These are phyloP conservation scores for Halocynthia aurantium DNA, from an alignment of 23 tunicate genomes.

Conservation along the genomic window DNA sequence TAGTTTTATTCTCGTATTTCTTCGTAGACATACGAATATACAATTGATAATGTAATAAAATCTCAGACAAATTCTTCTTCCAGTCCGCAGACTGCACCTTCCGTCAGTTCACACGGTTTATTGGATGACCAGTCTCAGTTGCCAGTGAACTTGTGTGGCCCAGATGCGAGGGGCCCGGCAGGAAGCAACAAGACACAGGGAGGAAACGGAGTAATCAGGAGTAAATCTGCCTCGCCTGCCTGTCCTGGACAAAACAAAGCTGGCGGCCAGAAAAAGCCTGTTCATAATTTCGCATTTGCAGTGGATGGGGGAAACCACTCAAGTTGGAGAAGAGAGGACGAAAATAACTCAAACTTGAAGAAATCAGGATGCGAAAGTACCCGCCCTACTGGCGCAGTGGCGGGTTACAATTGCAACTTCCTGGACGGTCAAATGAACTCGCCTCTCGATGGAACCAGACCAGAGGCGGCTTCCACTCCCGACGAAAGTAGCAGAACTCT, in stretches of 20 bases:
- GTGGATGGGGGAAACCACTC: neutral
- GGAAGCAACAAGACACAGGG: neutral
- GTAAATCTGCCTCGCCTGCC: slow-evolving; percentile 6
- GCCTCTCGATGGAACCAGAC: neutral
- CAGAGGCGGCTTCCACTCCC: slow-evolving; percentile 2
- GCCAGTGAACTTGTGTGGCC: neutral
- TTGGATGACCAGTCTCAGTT: neutral
- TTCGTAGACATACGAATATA: neutral
- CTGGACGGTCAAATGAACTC: neutral
- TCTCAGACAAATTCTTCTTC: neutral
- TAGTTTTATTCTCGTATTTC: neutral
- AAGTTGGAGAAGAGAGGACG: neutral
- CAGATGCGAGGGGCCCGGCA: neutral
- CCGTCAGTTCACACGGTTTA: neutral
- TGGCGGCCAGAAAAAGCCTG: neutral
- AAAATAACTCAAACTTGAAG: too few species aligned
- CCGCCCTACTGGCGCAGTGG: neutral
- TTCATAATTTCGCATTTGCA: neutral
- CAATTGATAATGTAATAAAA: neutral
- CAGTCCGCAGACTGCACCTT: slow-evolving; percentile 5
- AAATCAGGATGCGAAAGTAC: neutral
- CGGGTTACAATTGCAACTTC: neutral
- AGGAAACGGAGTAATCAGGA: neutral
- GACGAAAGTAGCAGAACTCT: neutral
- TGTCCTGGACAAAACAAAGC: neutral